Percentiles rank a stretch among this genome's conserved stretches.
phyloP scores from a whole-genome alignment of 2,113 vertebrate genomes.

The Romanogobio albipinnatus region DNA sequence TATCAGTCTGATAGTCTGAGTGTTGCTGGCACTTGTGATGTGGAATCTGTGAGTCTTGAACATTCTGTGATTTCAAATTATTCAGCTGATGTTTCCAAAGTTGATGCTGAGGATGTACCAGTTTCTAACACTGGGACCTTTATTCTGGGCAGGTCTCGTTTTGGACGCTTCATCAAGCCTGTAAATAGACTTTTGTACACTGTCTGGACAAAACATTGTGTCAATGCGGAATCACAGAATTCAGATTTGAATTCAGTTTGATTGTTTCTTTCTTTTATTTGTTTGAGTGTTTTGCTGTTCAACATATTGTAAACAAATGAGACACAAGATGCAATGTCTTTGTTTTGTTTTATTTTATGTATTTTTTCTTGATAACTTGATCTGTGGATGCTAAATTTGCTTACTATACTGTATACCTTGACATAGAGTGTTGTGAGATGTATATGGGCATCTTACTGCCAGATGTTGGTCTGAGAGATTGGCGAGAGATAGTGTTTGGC shows the following conservation, averaged over 20 bases:
- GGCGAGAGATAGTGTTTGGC: not conserved
- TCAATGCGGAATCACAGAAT: not conserved
- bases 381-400: not conserved
- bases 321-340: not conserved
- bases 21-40: not conserved
- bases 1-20: not conserved
- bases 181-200: slow-evolving; percentile 6
- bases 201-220: not conserved
- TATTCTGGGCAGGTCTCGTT: not conserved
- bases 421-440: slow-evolving; percentile 2
- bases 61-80: not conserved
- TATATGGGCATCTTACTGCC: slow-evolving; percentile 23
- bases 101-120: not conserved
- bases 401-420: not conserved
- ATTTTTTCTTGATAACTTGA: not conserved
- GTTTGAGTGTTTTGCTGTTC: not conserved
- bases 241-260: not conserved
- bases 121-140: not conserved
- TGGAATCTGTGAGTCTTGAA: not conserved
- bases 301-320: not conserved
- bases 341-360: not conserved
- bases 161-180: not conserved
- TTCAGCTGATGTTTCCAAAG: not conserved
- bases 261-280: not conserved
- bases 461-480: slow-evolving; percentile 29